Conservation (phyloP, 2,888 invertebrate genomes). For the Hemithea aestivaria region DNA sequence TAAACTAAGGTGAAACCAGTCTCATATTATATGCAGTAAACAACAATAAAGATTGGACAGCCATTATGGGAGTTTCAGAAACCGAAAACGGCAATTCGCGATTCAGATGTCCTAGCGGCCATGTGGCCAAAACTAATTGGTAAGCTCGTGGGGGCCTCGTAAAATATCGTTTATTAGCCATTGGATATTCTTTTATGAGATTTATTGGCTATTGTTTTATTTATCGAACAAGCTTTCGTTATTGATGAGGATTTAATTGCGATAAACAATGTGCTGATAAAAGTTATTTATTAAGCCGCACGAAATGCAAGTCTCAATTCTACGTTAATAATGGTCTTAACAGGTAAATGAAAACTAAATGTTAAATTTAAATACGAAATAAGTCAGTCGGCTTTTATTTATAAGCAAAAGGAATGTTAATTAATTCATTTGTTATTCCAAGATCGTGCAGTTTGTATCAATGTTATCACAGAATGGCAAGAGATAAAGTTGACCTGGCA, state of each 20-base stretch:
- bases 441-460: conserved; percentile 13
- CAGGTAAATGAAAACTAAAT: conserved; percentile 3
- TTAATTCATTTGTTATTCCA: conserved; percentile 11
- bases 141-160: conserved; percentile 34
- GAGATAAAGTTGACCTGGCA: conserved; percentile 19
- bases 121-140: conserved; percentile 39
- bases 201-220: conserved; percentile 49
- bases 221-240: conserved; percentile 27
- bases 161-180: conserved; percentile 37
- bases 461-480: conserved; percentile 13
- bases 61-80: conserved; percentile 43
- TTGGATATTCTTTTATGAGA: conserved; percentile 31
- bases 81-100: conserved; percentile 43
- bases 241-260: conserved; percentile 22
- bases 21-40: conserved; percentile 48
- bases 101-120: conserved; percentile 36
- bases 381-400: conserved; percentile 2
- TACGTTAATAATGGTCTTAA: background rate
- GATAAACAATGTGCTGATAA: conserved; percentile 18
- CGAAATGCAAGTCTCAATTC: background rate
- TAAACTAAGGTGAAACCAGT: conserved; percentile 32
- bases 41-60: conserved; percentile 42
- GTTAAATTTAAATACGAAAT: conserved; percentile 8
- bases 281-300: conserved; percentile 4
- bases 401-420: conserved; percentile 8